Evolutionary conservation across 2,113 vertebrate species (phyloP).

Genomic region (Eupsittula cactorum): DNA sequence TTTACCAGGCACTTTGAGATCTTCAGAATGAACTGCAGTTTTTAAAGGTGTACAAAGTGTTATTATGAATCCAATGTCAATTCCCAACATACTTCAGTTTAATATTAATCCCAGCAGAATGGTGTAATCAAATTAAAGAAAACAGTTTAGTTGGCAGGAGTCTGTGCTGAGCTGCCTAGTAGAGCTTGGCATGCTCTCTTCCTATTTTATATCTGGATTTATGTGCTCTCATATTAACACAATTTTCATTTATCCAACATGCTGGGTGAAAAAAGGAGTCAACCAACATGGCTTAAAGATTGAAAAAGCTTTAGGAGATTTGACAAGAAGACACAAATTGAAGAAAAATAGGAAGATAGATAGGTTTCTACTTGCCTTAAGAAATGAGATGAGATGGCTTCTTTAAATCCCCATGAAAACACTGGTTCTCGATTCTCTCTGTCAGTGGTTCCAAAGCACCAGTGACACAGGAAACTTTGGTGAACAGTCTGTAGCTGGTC

Average conservation of each 20-base stretch:
- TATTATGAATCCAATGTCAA: neutral
- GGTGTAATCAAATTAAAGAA: neutral
- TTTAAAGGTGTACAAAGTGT: neutral
- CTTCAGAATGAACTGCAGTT: neutral
- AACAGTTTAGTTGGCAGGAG: neutral
- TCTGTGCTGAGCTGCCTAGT: neutral
- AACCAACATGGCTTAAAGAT: neutral
- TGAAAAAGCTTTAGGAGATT: neutral
- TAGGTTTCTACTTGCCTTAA: neutral
- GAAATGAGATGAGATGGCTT: neutral
- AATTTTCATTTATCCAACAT: neutral
- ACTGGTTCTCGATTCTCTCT: neutral
- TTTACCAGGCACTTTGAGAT: neutral
- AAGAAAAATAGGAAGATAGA: neutral
- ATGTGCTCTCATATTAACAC: neutral
- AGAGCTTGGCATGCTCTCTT: neutral
- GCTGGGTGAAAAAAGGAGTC: neutral
- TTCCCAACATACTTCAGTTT: neutral
- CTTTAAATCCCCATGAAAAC: neutral
- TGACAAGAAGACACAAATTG: neutral
- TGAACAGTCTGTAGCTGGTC: rapidly evolving
- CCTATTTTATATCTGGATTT: neutral
- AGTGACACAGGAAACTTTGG: neutral
- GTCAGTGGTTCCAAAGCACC: neutral
- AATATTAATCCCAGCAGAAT: neutral